Evolutionary conservation across 1,140 invertebrate species (phyloP).

Genomic region (Diuraphis noxia): DNA sequence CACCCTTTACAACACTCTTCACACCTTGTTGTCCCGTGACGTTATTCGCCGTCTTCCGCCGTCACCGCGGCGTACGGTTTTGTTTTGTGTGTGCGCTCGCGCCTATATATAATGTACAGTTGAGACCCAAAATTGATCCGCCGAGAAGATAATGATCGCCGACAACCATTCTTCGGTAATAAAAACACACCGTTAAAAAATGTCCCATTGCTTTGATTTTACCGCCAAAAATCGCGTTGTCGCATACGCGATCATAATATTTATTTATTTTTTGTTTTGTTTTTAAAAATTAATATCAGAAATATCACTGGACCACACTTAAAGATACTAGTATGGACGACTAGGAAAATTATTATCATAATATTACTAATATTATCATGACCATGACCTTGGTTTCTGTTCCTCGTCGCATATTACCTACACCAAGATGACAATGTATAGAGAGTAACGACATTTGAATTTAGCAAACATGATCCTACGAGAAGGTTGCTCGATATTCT

Average conservation of each 20-base stretch:
- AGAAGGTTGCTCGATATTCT: background rate
- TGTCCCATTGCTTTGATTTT: constrained; percentile 13
- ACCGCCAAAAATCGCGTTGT: constrained; percentile 1
- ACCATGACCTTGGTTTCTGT: background rate
- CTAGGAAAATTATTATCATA: too few relatives aligned
- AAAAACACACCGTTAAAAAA: constrained; percentile 10
- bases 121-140: background rate
- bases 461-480: background rate
- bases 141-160: background rate
- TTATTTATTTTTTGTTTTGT: too few relatives aligned
- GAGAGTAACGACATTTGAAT: background rate
- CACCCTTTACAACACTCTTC: constrained; percentile 15
- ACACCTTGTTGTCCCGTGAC: constrained; percentile 24
- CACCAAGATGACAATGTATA: too few relatives aligned
- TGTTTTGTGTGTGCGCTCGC: background rate
- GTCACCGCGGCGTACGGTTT: background rate
- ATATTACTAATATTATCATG: background rate
- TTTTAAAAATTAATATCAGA: too few relatives aligned
- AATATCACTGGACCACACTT: too few relatives aligned
- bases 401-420: background rate
- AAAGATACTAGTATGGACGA: too few relatives aligned
- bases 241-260: background rate
- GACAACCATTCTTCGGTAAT: background rate
- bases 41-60: constrained; percentile 24
- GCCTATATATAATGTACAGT: too few relatives aligned